A percentile compares a stretch with the other conserved stretches of the same genome.
Evolutionary conservation across 1,140 invertebrate genomes (phyloP).

Genomic region (Metopolophium dirhodum): DNA sequence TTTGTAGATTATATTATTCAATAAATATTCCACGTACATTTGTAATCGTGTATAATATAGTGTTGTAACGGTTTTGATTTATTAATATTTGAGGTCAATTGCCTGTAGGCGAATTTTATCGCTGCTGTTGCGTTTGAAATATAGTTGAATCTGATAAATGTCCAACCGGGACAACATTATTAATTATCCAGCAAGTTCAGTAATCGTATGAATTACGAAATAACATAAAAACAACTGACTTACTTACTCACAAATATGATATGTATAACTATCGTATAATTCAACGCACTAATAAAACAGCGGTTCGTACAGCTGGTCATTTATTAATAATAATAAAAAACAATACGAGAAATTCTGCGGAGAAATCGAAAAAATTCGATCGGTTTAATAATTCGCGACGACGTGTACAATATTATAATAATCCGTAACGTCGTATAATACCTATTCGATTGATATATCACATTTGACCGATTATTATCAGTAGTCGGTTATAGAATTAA

Average conservation of each 20-base stretch:
- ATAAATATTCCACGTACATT: constrained; percentile 5
- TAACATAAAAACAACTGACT: neutral
- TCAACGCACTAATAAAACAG: neutral
- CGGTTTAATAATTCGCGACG: neutral
- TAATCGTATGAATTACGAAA: constrained; percentile 35
- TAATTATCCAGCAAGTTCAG: constrained; percentile 17
- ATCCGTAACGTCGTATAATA: neutral
- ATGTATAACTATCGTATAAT: neutral
- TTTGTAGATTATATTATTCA: neutral
- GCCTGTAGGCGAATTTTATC: constrained; percentile 36
- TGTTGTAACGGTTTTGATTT: constrained; percentile 49
- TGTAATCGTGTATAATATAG: neutral
- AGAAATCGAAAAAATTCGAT: neutral
- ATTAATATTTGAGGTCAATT: constrained; percentile 40
- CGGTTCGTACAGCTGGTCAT: neutral
- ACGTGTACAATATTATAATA: neutral
- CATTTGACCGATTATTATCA: neutral
- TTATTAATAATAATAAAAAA: neutral
- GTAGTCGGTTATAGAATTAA: neutral
- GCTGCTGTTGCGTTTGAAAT: neutral
- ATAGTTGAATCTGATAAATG: constrained; percentile 47
- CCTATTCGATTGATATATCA: neutral
- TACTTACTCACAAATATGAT: neutral
- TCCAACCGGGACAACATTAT: constrained; percentile 37
- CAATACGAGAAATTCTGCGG: neutral